Conservation (phyloP, 2,888 invertebrate species). For the Apamea epomidion region DNA sequence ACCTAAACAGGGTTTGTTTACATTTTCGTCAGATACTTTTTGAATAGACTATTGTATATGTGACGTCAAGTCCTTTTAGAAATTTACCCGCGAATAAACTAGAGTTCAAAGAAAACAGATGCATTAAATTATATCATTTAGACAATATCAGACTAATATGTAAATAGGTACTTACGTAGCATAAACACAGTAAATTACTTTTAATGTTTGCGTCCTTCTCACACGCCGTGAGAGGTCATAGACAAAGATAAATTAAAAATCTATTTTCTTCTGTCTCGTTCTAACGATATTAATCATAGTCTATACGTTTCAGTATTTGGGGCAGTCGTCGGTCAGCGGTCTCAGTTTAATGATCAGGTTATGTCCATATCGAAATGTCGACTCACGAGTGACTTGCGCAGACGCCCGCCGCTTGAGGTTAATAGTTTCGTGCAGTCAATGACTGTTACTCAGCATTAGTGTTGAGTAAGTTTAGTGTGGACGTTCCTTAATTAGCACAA, state of each 20-base stretch:
- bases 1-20: not conserved
- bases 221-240: slow-evolving; percentile 29
- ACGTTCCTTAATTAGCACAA: not conserved
- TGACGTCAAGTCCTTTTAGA: slow-evolving; percentile 19
- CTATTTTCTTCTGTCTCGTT: slow-evolving; percentile 21
- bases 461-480: slow-evolving; percentile 44
- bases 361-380: slow-evolving; percentile 73
- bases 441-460: slow-evolving; percentile 25
- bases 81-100: slow-evolving; percentile 5
- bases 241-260: slow-evolving; percentile 30
- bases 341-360: slow-evolving; percentile 74
- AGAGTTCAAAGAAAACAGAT: slow-evolving; percentile 30
- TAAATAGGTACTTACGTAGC: slow-evolving; percentile 21
- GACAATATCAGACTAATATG: slow-evolving; percentile 39
- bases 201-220: slow-evolving; percentile 42
- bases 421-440: slow-evolving; percentile 44
- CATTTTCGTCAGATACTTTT: not conserved
- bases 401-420: slow-evolving; percentile 45
- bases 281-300: slow-evolving; percentile 52
- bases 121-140: slow-evolving; percentile 42
- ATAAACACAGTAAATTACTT: slow-evolving; percentile 39
- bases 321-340: slow-evolving; percentile 71
- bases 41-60: not conserved
- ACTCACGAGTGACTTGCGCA: slow-evolving; percentile 55
- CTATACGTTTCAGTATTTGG: slow-evolving; percentile 68